These are phyloP conservation scores for Siphamia tubifer DNA, from an alignment of 2,113 vertebrate species.

Conservation along the genomic window DNA sequence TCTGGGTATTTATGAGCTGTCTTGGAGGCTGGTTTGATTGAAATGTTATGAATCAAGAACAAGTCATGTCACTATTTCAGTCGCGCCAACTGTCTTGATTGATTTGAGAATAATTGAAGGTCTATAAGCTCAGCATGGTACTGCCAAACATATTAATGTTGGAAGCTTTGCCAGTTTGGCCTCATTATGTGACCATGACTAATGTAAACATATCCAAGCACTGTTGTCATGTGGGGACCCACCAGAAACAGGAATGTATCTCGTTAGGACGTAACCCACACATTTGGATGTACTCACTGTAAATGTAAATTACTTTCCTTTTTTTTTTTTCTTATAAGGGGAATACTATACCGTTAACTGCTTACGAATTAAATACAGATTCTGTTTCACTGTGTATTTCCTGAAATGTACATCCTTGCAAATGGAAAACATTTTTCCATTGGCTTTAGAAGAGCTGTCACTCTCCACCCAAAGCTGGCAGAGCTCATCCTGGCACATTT, in stretches of 20 bases:
- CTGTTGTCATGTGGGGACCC: conserved; percentile 2
- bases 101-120: neutral
- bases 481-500: neutral
- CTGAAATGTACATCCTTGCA: neutral
- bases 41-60: neutral
- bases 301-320: neutral
- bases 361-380: neutral
- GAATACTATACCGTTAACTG: neutral
- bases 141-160: neutral
- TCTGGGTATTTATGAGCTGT: conserved; percentile 4
- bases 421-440: conserved; percentile 25
- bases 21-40: neutral
- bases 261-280: conserved; percentile 5
- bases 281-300: neutral
- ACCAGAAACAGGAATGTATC: conserved; percentile 3
- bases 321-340: neutral
- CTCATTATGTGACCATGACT: conserved; percentile 17
- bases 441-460: neutral
- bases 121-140: neutral
- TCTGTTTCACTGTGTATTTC: conserved; percentile 4
- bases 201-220: conserved; percentile 7
- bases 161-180: neutral
- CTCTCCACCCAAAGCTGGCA: neutral
- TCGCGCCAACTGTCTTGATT: neutral
- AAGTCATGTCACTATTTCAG: neutral